Conservation (phyloP, 2,797 vertebrate species). For the Tiaroga cobitis region DNA sequence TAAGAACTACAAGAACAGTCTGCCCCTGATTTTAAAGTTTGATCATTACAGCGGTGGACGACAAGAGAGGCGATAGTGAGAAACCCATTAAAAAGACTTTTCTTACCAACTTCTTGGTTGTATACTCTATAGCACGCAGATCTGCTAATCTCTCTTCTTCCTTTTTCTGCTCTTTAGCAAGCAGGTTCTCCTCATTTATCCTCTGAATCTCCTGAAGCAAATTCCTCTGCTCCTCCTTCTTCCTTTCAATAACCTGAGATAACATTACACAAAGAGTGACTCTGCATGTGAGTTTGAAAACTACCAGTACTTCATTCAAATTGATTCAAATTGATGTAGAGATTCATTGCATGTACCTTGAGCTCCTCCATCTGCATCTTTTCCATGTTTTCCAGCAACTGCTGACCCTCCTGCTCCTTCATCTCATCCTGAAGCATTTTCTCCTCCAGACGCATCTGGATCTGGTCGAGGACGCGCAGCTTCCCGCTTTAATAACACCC, state of each 20-base stretch:
- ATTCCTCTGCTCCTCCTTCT: conserved; percentile 71
- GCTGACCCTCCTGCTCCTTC: conserved; percentile 81
- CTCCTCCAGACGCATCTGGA: conserved; percentile 78
- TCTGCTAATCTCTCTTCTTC: conserved; percentile 83
- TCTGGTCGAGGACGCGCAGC: conserved; percentile 82
- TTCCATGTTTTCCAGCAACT: conserved; percentile 77
- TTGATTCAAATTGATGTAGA: background rate
- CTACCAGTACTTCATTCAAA: too few species aligned
- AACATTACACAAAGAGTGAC: conserved; percentile 2
- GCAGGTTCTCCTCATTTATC: conserved; percentile 80
- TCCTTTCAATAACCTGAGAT: conserved; percentile 80
- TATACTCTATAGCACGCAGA: conserved; percentile 79
- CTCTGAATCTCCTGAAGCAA: conserved; percentile 81
- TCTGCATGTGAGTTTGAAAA: background rate
- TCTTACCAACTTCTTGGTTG: conserved; percentile 82
- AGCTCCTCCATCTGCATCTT: conserved; percentile 82
- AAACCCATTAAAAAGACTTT: background rate
- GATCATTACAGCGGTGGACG: background rate
- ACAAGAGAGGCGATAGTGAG: background rate
- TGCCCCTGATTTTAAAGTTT: background rate
- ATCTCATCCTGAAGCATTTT: conserved; percentile 73
- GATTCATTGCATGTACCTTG: conserved; percentile 70
- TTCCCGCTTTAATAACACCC: conserved; percentile 75
- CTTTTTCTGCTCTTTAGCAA: conserved; percentile 71
- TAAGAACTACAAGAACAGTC: background rate